Evolutionary conservation across 2,113 vertebrate species (phyloP).

Genomic region (Silurus glanis): DNA sequence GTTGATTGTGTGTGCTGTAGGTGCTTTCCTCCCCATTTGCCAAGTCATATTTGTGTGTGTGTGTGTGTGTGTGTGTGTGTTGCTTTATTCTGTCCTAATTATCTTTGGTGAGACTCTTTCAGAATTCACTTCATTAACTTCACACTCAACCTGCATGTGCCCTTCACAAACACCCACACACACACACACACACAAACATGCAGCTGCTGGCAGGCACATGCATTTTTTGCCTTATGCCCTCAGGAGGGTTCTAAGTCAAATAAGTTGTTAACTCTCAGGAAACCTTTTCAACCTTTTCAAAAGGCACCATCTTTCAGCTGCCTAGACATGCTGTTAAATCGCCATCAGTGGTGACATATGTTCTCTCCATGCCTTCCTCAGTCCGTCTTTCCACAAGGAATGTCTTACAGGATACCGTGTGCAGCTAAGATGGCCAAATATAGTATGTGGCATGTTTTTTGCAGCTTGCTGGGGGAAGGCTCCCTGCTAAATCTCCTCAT

Average conservation of each 20-base stretch:
- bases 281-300: constrained; percentile 43
- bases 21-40: not conserved
- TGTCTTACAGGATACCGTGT: constrained; percentile 36
- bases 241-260: constrained; percentile 44
- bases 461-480: constrained; percentile 13
- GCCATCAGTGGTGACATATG: constrained; percentile 35
- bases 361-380: constrained; percentile 4
- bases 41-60: constrained; percentile 17
- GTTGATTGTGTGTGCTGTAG: not conserved
- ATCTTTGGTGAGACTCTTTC: constrained; percentile 24
- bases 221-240: constrained; percentile 4
- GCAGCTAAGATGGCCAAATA: constrained; percentile 40
- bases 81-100: constrained; percentile 18
- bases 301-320: constrained; percentile 32
- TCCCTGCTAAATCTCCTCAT: constrained; percentile 26
- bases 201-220: not conserved
- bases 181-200: constrained; percentile 29
- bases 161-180: constrained; percentile 40
- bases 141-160: constrained; percentile 50
- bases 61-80: constrained; percentile 11
- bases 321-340: constrained; percentile 30
- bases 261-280: constrained; percentile 42
- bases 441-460: constrained; percentile 35
- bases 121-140: constrained; percentile 44
- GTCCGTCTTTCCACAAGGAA: constrained; percentile 5